These are phyloP conservation scores for Zeus faber DNA, from an alignment of 2,113 vertebrate genomes.

Conservation along the genomic window DNA sequence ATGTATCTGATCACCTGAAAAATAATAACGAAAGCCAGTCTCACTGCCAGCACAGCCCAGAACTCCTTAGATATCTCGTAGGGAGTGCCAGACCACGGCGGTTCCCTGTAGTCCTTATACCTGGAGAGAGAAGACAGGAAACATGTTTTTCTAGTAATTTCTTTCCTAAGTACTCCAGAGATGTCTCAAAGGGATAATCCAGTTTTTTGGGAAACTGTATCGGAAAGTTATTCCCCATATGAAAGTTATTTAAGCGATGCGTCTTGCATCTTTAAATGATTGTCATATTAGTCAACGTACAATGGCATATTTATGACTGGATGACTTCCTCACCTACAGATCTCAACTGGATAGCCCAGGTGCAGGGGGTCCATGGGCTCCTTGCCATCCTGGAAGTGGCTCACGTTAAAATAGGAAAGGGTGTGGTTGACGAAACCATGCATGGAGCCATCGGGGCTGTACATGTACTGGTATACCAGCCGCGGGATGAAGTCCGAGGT, in stretches of 20 bases:
- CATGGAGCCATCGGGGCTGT: constrained; percentile 95
- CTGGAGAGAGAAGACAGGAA: constrained; percentile 60
- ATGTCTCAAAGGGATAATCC: not conserved
- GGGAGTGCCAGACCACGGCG: constrained; percentile 87
- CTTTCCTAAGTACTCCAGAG: not conserved
- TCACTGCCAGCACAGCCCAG: constrained; percentile 92
- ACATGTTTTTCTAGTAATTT: not conserved
- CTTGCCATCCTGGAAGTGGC: constrained; percentile 90
- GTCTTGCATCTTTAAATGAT: too few relatives aligned
- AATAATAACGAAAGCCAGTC: constrained; percentile 93
- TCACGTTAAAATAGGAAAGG: constrained; percentile 95
- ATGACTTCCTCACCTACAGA: constrained; percentile 93
- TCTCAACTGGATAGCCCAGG: constrained; percentile 83
- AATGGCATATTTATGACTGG: too few relatives aligned
- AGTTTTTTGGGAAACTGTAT: too few relatives aligned
- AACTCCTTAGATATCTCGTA: constrained; percentile 97
- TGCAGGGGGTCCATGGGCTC: constrained; percentile 81
- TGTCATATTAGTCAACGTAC: too few relatives aligned
- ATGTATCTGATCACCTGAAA: constrained; percentile 99
- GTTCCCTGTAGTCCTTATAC: constrained; percentile 97
- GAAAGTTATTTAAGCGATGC: too few relatives aligned
- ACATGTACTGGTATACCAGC: constrained; percentile 98
- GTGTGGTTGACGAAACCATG: constrained; percentile 97
- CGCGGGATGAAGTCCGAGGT: constrained; percentile 99
- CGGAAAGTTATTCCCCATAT: too few relatives aligned